Evolutionary conservation across 2,113 vertebrate genomes (phyloP).

Genomic region (Camarhynchus parvulus): DNA sequence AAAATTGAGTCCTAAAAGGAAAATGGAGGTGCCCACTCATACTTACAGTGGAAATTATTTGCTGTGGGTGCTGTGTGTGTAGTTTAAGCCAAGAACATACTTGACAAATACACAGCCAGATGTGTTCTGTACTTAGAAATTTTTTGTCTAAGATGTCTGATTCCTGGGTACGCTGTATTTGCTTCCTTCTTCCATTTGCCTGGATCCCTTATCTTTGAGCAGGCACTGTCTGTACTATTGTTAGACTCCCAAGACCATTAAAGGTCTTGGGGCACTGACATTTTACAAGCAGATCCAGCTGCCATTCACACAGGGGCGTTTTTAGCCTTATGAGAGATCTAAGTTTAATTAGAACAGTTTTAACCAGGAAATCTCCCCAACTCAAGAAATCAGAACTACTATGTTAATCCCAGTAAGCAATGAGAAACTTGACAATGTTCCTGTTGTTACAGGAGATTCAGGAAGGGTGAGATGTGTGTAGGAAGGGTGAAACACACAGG

Average conservation of each 20-base stretch:
- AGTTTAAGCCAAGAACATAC: background rate
- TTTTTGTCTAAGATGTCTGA: background rate
- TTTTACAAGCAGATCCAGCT: background rate
- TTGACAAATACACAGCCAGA: background rate
- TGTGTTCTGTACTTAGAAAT: background rate
- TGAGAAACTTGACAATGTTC: background rate
- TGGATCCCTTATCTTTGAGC: background rate
- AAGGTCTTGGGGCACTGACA: background rate
- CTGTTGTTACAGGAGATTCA: background rate
- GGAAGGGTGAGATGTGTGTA: slow-evolving; percentile 35
- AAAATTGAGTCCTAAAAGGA: background rate
- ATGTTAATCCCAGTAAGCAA: background rate
- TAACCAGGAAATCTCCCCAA: background rate
- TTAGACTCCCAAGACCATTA: background rate
- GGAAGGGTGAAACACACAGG: slow-evolving; percentile 16
- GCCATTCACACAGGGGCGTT: background rate
- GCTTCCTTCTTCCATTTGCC: background rate
- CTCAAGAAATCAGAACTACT: background rate
- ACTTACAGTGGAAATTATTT: background rate
- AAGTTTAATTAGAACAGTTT: background rate
- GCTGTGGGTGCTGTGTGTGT: background rate
- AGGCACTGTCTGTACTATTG: background rate
- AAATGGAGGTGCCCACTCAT: background rate
- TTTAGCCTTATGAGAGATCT: background rate
- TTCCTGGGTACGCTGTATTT: background rate